Evolutionary conservation across 2,113 vertebrate species (phyloP).

Genomic region (Andinoacara biseriatus): DNA sequence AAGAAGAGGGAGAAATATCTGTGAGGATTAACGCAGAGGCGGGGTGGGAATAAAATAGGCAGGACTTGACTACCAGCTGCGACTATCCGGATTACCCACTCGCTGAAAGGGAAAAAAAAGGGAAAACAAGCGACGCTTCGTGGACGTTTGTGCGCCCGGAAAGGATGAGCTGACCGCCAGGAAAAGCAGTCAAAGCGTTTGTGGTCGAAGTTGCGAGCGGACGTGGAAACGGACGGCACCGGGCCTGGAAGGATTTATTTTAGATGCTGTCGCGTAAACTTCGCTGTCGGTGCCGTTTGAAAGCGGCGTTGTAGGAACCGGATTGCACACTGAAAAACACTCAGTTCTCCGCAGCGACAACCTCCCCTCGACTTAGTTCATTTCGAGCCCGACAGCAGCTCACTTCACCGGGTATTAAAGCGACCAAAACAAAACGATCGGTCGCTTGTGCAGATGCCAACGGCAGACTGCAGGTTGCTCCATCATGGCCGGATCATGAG

Average conservation of each 20-base stretch:
- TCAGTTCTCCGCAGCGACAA: neutral
- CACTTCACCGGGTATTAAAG: neutral
- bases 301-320: conserved; percentile 4
- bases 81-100: conserved; percentile 56
- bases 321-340: neutral
- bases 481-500: conserved; percentile 94
- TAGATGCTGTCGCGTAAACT: conserved; percentile 55
- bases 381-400: neutral
- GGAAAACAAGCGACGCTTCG: conserved; percentile 54
- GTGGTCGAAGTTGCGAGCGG: conserved; percentile 25
- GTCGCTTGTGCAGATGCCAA: conserved; percentile 83
- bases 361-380: too few species aligned
- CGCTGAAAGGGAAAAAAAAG: conserved; percentile 29
- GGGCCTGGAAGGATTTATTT: conserved; percentile 16
- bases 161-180: conserved; percentile 57
- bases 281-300: conserved; percentile 25
- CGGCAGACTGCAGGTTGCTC: conserved; percentile 83
- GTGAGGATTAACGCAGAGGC: conserved; percentile 45
- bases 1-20: neutral
- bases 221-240: conserved; percentile 4
- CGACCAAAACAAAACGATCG: neutral
- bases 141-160: conserved; percentile 17
- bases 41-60: neutral
- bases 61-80: conserved; percentile 24
- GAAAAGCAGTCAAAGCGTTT: neutral